Conservation (phyloP, 2,888 invertebrate genomes). For the Isotomurus palustris region DNA sequence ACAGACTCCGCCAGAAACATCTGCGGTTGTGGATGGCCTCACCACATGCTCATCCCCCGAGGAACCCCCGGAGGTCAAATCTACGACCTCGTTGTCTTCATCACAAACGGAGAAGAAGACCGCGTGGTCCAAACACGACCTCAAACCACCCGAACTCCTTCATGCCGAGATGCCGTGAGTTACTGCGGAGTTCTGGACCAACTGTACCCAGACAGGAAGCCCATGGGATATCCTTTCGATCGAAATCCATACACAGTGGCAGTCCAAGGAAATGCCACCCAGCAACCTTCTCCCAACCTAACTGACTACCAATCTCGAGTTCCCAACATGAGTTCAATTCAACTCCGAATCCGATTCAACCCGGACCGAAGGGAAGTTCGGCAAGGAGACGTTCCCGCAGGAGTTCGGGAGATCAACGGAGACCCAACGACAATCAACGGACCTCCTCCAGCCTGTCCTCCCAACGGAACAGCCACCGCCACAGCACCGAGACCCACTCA, state of each 20-base stretch:
- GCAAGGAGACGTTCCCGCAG: constrained; percentile 11
- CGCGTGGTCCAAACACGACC: constrained; percentile 26
- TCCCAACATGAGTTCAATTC: constrained; percentile 31
- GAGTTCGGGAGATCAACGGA: constrained; percentile 14
- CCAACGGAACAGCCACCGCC: not conserved
- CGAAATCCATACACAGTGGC: constrained; percentile 20
- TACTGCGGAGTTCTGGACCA: constrained; percentile 74
- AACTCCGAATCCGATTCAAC: constrained; percentile 24
- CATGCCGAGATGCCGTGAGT: constrained; percentile 61
- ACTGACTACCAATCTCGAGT: constrained; percentile 23
- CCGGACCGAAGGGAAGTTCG: not conserved
- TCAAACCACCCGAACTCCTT: not conserved
- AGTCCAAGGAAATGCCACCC: constrained; percentile 11
- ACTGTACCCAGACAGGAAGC: constrained; percentile 67
- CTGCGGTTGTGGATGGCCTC: constrained; percentile 86
- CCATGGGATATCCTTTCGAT: constrained; percentile 59
- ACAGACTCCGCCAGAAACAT: constrained; percentile 53
- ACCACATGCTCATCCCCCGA: constrained; percentile 72
- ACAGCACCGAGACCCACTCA: not conserved
- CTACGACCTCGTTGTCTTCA: constrained; percentile 47
- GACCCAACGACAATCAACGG: constrained; percentile 2
- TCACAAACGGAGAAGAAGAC: constrained; percentile 47
- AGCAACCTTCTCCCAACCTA: constrained; percentile 18
- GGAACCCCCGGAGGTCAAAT: constrained; percentile 59
- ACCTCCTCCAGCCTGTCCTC: not conserved